Evolutionary conservation across 2,797 vertebrate genomes (phyloP), one percentile per base, ranked within the genome.

Genomic region (Thripadectes ignobilis): DNA sequence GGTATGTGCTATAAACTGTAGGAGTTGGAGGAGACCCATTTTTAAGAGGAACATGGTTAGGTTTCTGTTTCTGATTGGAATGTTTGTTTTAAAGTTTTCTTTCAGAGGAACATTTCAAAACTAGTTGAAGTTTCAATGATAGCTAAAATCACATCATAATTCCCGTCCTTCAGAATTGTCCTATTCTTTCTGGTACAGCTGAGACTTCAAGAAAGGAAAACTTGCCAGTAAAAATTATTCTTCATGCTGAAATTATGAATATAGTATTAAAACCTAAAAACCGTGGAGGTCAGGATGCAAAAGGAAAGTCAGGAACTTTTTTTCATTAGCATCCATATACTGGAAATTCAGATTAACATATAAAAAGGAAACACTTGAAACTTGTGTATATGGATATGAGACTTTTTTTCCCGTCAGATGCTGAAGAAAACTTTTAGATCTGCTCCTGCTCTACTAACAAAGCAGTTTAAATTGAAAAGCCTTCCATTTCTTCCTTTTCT

Each of bases 1-100:
- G 93, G 77, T 92, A 92, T 73, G 46, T 91, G 86, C 93, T 95
- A 96, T 96, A 96, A 97, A 96, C 45, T 67, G 80, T 65, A 93
- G 85, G 77, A 92, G 88, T 67, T 93, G 76, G 77, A 92, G 87
- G 81, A 94, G 93, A 93, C 49, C 61, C 22, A 1, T 76, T 96
- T 93, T 96, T 95, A 95, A 95, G 92, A 91, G 95, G 38, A 93
- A 71, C 54, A 3, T 21, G 77, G 46, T 91, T 72, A 92, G 57
- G 52, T 89, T 95, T 93, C 95, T 96, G 92, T 92, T 95, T 94
- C 81, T 74, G 65, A 73, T 68, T 85, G 80, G 84, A 91, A 91
- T 49, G 80, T 77, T 94, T 90, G 81, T 34, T 83, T 89, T 62
- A 95, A 95, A 85, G 38, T 91, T 95, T 92, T 71, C 76, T 84